These are phyloP conservation scores for Nemoura dubitans DNA, from an alignment of 2,888 invertebrate genomes.

Conservation along the genomic window DNA sequence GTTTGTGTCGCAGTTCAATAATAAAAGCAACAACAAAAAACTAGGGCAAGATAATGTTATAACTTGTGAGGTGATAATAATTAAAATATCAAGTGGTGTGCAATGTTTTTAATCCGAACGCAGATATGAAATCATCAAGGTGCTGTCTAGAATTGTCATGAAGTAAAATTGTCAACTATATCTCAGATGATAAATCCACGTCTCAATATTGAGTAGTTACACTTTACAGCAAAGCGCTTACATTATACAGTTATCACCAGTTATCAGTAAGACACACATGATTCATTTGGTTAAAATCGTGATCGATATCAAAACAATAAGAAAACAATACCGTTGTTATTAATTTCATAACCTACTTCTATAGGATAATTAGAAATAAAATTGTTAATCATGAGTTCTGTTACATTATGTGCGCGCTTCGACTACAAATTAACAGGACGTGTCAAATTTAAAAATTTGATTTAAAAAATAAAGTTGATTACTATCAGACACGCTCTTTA, in stretches of 20 bases:
- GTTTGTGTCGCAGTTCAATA: neutral
- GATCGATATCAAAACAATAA: neutral
- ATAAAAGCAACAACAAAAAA: neutral
- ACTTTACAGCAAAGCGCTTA: neutral
- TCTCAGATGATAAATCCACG: neutral
- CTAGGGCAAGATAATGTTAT: slow-evolving; percentile 9
- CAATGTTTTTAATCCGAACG: neutral
- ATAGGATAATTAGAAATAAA: neutral
- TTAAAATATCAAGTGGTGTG: neutral
- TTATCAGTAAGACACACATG: neutral
- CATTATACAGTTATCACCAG: neutral
- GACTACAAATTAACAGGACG: neutral
- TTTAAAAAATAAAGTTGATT: neutral
- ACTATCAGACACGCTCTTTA: neutral
- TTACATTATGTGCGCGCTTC: neutral
- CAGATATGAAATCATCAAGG: no score
- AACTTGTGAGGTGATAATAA: neutral
- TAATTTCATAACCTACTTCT: neutral
- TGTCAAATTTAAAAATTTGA: slow-evolving; percentile 19
- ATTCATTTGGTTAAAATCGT: neutral
- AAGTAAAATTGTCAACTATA: no score
- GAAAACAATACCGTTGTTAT: neutral
- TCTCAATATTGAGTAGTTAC: neutral
- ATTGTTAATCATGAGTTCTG: neutral
- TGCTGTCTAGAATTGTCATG: neutral